These are phyloP conservation scores for Vidua chalybeata DNA, from an alignment of 2,113 vertebrate species.

Conservation along the genomic window DNA sequence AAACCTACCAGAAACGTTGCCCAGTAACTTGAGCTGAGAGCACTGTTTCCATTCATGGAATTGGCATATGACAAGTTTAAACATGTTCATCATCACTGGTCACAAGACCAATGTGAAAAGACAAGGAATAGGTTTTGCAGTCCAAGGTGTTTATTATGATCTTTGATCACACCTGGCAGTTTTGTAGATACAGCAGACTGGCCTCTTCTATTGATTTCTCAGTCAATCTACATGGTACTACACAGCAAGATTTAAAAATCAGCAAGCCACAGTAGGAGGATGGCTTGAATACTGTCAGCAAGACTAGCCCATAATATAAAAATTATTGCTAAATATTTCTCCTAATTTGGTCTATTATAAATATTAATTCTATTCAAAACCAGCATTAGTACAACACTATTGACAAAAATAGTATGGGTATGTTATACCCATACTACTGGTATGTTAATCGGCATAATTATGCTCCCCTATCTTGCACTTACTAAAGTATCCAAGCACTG, in stretches of 20 bases:
- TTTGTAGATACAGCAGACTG: background rate
- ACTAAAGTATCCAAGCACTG: background rate
- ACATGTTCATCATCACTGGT: background rate
- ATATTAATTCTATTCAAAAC: conserved; percentile 19
- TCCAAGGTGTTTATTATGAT: background rate
- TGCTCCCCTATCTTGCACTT: conserved; percentile 9
- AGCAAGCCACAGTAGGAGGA: background rate
- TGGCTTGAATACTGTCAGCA: background rate
- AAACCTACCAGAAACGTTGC: background rate
- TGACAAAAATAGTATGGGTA: conserved; percentile 16
- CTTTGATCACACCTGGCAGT: background rate
- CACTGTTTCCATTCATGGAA: background rate
- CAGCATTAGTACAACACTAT: background rate
- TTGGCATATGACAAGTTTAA: background rate
- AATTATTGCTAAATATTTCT: conserved; percentile 14
- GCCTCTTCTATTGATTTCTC: background rate
- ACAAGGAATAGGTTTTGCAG: background rate
- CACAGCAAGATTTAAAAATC: background rate
- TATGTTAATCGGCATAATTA: background rate
- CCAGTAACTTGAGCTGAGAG: background rate
- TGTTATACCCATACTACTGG: background rate
- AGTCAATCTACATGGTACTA: background rate
- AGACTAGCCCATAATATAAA: background rate
- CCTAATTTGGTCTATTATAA: background rate
- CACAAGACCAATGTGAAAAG: background rate